These are phyloP conservation scores for Tympanuchus pallidicinctus DNA, from an alignment of 2,113 vertebrate species.

Conservation along the genomic window DNA sequence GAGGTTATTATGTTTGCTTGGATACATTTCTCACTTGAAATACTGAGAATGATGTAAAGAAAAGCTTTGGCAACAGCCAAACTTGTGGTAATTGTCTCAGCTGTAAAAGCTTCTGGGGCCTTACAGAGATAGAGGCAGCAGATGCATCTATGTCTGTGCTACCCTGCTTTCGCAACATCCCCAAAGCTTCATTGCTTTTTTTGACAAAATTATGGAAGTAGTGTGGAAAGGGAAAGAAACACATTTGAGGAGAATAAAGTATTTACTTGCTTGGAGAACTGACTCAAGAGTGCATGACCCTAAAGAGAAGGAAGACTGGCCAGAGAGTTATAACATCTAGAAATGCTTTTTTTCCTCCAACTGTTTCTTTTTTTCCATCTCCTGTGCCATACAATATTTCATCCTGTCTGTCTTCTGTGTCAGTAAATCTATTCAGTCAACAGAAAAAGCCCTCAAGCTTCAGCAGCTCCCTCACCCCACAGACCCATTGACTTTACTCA, in stretches of 20 bases:
- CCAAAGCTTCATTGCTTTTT: conserved; percentile 31
- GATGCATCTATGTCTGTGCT: conserved; percentile 28
- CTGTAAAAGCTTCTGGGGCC: conserved; percentile 28
- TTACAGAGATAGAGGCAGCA: background rate
- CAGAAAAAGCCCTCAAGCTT: background rate
- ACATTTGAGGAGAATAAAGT: background rate
- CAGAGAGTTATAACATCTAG: background rate
- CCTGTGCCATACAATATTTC: background rate
- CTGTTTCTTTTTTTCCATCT: background rate
- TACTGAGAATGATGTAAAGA: background rate
- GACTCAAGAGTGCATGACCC: background rate
- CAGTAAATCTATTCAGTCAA: background rate
- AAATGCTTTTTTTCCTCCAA: background rate
- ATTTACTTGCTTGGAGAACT: background rate
- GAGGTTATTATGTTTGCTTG: background rate
- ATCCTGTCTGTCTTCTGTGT: background rate
- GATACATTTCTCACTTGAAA: background rate
- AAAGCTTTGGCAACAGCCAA: background rate
- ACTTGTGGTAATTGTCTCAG: conserved; percentile 34
- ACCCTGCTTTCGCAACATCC: conserved; percentile 21
- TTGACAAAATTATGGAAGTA: conserved; percentile 2
- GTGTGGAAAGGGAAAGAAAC: background rate
- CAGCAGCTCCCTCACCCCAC: background rate
- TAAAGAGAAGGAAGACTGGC: background rate
- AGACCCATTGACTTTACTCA: background rate